Evolutionary conservation across 2,888 invertebrate species (phyloP), one percentile per base, ranked within the genome.

Genomic region (Pristionchus japonicus): DNA sequence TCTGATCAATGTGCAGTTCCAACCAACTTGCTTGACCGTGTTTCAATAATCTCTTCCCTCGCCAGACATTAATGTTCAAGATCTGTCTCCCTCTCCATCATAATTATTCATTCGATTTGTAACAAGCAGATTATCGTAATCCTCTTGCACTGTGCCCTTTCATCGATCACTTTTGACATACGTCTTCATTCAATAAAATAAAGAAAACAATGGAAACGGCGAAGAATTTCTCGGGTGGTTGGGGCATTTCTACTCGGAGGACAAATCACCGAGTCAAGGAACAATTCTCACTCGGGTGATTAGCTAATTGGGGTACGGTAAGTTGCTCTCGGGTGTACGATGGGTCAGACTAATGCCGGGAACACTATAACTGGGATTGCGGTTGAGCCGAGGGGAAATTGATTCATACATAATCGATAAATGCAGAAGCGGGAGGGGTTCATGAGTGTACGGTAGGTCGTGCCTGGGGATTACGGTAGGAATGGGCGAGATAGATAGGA

Each of bases 371-470:
- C 20, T 70, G 37, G 34, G 70, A 37, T 70, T 37, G n/a, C n/a
- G 70, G 70, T 70, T 70, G 70, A 70, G 70, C 70, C 70, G 70
- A 52, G 61, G 61, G 61, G 61, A 31, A 70, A 70, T 70, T 70
- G 37, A 34, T 70, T 70, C 70, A 70, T 70, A 70, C 70, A 37
- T n/a, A n/a, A n/a, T n/a, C n/a, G n/a, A 64, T 34, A 70, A 70
- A 70, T 70, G 70, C 70, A 20, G n/a, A 2, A 3, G 70, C 1
- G 17, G 27, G 70, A 17, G 34, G 3, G 37, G n/a, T 70, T 70
- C 70, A 27, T 70, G 70, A 70, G n/a, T n/a, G 70, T 34, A 20
- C 17, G 70, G 31, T 31, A 31, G 34, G 70, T n/a, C 27, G 61
- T 61, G 61, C 61, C 61, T 61, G 61, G 61, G 61, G 61, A 61